Evolutionary conservation across 2,888 invertebrate genomes (phyloP).

Genomic region (Drosophila percnosoma): DNA sequence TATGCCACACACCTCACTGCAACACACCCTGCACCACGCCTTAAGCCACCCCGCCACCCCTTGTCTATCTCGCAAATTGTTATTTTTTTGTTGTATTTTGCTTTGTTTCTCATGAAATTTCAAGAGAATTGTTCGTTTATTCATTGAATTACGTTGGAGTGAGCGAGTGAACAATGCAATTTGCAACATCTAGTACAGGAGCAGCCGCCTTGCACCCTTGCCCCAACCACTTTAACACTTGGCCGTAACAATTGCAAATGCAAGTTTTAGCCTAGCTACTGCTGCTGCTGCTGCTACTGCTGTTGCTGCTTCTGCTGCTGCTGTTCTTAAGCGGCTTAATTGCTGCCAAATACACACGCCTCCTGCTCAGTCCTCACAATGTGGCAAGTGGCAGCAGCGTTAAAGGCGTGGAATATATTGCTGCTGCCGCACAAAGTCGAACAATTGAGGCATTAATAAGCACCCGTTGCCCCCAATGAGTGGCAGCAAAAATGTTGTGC

Average conservation of each 20-base stretch:
- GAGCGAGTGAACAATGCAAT: conserved; percentile 61
- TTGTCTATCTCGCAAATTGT: not conserved
- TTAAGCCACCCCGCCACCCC: not conserved
- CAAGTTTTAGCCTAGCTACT: conserved; percentile 23
- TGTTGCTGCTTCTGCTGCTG: conserved; percentile 14
- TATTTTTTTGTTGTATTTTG: not conserved
- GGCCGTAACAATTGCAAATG: conserved; percentile 38
- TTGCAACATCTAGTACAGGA: conserved; percentile 32
- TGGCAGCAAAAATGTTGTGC: conserved; percentile 38
- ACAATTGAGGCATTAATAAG: conserved; percentile 70
- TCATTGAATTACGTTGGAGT: conserved; percentile 60
- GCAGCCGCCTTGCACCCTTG: not conserved
- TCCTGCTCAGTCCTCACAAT: not conserved
- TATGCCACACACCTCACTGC: not conserved
- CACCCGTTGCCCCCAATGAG: conserved; percentile 16
- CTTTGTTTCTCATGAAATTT: conserved; percentile 55
- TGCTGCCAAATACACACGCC: conserved; percentile 51
- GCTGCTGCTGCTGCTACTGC: conserved; percentile 17
- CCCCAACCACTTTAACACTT: conserved; percentile 18
- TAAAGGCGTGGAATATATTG: conserved; percentile 33
- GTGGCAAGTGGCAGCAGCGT: conserved; percentile 13
- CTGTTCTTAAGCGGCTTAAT: conserved; percentile 64
- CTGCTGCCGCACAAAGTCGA: conserved; percentile 11
- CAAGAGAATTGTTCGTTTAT: conserved; percentile 60
- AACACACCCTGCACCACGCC: not conserved